Conservation (phyloP, 2,797 vertebrate species). For the Acanthis flammea region DNA sequence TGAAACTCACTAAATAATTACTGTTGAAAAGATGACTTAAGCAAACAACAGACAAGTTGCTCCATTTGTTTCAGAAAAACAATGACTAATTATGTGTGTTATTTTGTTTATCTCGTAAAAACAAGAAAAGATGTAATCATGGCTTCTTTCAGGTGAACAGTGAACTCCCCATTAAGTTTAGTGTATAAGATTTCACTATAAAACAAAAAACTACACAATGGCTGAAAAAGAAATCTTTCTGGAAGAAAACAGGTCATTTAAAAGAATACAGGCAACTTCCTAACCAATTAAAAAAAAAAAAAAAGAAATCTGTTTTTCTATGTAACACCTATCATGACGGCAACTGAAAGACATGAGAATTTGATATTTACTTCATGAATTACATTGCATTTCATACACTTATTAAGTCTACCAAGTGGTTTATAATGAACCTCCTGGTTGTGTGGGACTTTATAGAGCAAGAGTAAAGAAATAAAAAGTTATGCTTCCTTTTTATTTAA, state of each 20-base stretch:
- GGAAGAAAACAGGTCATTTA: not conserved
- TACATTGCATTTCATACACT: not conserved
- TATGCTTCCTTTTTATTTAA: not conserved
- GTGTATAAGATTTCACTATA: not conserved
- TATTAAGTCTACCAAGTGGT: not conserved
- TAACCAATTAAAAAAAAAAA: not conserved
- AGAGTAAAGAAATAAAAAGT: not conserved
- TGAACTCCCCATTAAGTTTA: not conserved
- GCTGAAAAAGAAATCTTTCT: not conserved
- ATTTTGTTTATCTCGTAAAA: not conserved
- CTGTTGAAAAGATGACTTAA: slow-evolving; percentile 29
- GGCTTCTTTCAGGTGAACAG: not conserved
- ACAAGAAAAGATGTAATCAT: not conserved
- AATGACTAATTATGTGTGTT: not conserved
- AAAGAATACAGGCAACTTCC: not conserved
- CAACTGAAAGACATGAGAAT: not conserved
- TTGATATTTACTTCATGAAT: not conserved
- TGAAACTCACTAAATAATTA: not conserved
- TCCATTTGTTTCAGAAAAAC: not conserved
- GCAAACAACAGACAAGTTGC: slow-evolving; percentile 11
- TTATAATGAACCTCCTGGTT: not conserved
- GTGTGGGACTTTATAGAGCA: not conserved
- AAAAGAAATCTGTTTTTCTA: not conserved
- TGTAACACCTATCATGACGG: not conserved
- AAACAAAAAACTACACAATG: not conserved